phyloP scores from a whole-genome alignment of 2,888 invertebrate species.

The Punctoribates punctum region DNA sequence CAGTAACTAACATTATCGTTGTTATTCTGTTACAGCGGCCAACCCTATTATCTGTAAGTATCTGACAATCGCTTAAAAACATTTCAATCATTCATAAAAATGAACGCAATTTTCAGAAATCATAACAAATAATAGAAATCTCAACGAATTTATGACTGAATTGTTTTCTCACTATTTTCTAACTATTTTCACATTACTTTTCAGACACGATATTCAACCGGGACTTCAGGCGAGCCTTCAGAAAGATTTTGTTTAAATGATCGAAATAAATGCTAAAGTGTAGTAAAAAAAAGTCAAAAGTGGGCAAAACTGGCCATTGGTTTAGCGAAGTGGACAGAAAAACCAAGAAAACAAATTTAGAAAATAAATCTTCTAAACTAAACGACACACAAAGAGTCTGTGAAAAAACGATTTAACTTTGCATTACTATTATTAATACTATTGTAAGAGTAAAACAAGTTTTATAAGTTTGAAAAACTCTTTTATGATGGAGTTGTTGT shows the following conservation, averaged over 20 bases:
- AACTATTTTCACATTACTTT: slow-evolving; percentile 36
- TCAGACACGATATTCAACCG: slow-evolving; percentile 97
- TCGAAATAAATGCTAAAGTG: not conserved
- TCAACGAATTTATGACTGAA: not conserved
- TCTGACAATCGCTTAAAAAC: slow-evolving; percentile 1
- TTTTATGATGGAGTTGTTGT: not conserved
- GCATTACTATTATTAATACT: slow-evolving; percentile 9
- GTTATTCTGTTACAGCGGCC: slow-evolving; percentile 34
- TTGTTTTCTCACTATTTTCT: too few relatives aligned
- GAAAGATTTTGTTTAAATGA: slow-evolving; percentile 90
- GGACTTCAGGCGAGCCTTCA: slow-evolving; percentile 92
- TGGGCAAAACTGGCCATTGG: not conserved
- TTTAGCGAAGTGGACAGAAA: not conserved
- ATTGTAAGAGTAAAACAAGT: not conserved
- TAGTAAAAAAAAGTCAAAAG: not conserved
- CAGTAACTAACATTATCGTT: not conserved
- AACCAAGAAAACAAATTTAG: not conserved
- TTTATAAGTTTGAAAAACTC: slow-evolving; percentile 9
- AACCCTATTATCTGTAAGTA: slow-evolving; percentile 44
- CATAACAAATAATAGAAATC: not conserved
- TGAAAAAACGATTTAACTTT: slow-evolving; percentile 8
- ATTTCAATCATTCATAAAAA: not conserved
- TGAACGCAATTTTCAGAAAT: not conserved
- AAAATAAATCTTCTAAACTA: not conserved
- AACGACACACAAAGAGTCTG: not conserved